phyloP scores from a whole-genome alignment of 23 tunicate species.

The Halocynthia roretzi region DNA sequence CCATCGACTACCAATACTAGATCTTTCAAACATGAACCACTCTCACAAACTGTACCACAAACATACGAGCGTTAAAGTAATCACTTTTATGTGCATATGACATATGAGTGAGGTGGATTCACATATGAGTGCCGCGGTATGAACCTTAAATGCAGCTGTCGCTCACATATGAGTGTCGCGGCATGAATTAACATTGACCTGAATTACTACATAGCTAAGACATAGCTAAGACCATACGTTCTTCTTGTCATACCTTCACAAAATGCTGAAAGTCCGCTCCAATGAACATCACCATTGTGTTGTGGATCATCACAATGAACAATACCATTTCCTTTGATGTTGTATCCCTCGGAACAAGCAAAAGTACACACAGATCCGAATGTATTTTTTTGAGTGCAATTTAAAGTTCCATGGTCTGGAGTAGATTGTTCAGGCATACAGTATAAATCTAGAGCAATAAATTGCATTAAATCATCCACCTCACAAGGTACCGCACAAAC shows the following conservation, averaged over 20 bases:
- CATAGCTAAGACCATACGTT: no score
- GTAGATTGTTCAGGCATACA: neutral
- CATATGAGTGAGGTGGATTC: no score
- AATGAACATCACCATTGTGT: neutral
- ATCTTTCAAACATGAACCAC: slow-evolving; percentile 7
- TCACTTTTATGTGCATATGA: no score
- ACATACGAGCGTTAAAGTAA: neutral
- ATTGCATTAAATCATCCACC: neutral
- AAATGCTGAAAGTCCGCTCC: slow-evolving; percentile 8
- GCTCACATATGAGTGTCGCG: neutral
- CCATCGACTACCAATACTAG: slow-evolving; percentile 10
- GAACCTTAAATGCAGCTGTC: neutral
- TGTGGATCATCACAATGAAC: slow-evolving; percentile 8
- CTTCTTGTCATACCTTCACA: slow-evolving; percentile 1
- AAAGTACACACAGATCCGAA: slow-evolving; percentile 13
- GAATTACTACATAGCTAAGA: no score
- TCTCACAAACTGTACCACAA: slow-evolving; percentile 4
- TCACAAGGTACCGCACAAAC: neutral
- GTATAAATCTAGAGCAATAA: neutral
- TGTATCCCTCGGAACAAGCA: slow-evolving; percentile 6
- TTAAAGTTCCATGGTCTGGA: slow-evolving; percentile 1
- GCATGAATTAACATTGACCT: no score
- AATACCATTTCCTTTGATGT: slow-evolving; percentile 5
- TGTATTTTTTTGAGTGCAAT: neutral
- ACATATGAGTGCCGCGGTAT: no score